These are phyloP conservation scores for Cheilosia impressa DNA, from an alignment of 2,888 invertebrate genomes.

Conservation along the genomic window DNA sequence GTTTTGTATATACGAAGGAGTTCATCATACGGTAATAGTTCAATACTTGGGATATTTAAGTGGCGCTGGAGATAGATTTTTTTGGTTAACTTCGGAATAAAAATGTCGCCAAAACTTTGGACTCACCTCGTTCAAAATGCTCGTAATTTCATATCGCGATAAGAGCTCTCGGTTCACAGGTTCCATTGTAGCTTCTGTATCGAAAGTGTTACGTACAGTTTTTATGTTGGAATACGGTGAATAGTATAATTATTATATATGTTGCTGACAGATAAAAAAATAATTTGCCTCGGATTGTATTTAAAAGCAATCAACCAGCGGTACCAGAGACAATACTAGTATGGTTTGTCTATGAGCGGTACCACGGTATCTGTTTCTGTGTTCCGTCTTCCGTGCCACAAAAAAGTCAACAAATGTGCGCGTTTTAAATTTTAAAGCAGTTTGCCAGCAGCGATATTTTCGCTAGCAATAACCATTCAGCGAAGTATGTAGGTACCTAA, in stretches of 20 bases:
- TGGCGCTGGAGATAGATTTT: conserved; percentile 74
- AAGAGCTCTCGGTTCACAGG: conserved; percentile 73
- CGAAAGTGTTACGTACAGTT: background rate
- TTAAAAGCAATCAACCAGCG: too few species aligned
- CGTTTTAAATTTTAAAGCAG: too few species aligned
- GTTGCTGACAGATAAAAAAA: too few species aligned
- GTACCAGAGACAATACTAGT: too few species aligned
- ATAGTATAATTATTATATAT: background rate
- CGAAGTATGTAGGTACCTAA: too few species aligned
- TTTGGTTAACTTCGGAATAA: background rate
- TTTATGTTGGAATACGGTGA: background rate
- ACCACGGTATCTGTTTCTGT: too few species aligned
- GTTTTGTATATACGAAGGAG: conserved; percentile 78
- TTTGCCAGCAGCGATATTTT: too few species aligned
- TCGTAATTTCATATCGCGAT: conserved; percentile 76
- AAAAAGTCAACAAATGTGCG: too few species aligned
- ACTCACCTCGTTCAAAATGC: conserved; percentile 78
- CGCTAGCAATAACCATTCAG: too few species aligned
- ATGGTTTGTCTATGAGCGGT: too few species aligned
- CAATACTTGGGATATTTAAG: conserved; percentile 76
- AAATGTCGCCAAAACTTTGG: conserved; percentile 5
- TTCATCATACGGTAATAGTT: conserved; percentile 76
- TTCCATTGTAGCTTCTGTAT: conserved; percentile 72
- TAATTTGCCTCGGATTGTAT: too few species aligned
- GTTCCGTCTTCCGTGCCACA: too few species aligned